phyloP scores from a whole-genome alignment of 2,888 invertebrate genomes.

The Kryphioiulus occultus region DNA sequence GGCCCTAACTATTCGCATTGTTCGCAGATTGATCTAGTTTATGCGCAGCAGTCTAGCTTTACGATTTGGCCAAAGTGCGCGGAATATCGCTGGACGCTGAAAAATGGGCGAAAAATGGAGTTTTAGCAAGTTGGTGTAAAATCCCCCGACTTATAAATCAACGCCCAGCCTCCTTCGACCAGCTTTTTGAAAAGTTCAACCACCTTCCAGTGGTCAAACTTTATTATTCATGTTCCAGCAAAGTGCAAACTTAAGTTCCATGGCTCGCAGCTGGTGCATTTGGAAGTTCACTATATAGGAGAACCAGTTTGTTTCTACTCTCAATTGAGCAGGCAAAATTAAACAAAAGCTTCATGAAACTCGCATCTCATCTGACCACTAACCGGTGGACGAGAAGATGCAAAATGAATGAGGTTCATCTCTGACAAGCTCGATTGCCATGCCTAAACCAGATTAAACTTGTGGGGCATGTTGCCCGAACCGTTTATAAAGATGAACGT shows the following conservation, averaged over 20 bases:
- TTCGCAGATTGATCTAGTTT: background rate
- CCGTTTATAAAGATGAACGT: no score
- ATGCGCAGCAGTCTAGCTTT: background rate
- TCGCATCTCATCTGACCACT: no score
- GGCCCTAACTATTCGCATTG: background rate
- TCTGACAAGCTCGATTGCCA: no score
- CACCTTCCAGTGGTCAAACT: background rate
- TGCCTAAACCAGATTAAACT: no score
- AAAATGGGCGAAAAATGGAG: background rate
- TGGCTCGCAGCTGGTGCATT: background rate
- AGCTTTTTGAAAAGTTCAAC: background rate
- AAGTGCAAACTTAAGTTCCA: background rate
- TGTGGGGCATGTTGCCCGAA: no score
- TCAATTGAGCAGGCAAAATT: no score
- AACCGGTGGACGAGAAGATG: no score
- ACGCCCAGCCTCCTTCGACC: background rate
- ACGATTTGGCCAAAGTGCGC: background rate
- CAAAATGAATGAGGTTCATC: no score
- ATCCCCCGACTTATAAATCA: conserved; percentile 3
- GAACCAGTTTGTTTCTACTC: no score
- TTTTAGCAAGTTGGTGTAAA: background rate
- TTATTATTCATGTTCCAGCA: background rate
- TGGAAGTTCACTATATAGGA: no score
- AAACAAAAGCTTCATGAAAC: no score
- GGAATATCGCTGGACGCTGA: background rate